Conservation (phyloP, 2,888 invertebrate species). For the Aproaerema taeniolella region DNA sequence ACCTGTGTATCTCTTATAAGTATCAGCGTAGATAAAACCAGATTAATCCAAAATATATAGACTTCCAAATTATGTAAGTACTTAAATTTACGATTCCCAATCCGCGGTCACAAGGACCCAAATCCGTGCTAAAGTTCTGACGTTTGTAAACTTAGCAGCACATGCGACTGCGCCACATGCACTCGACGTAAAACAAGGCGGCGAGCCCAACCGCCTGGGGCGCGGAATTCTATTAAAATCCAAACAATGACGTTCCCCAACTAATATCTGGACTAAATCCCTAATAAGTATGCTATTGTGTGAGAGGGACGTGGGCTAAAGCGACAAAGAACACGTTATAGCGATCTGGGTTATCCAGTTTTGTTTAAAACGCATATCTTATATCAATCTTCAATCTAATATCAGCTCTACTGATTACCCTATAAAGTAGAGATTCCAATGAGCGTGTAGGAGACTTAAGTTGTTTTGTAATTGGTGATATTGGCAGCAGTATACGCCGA, state of each 20-base stretch:
- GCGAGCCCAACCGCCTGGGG: conserved; percentile 65
- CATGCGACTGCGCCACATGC: conserved; percentile 38
- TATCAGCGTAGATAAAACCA: too few species aligned
- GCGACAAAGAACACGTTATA: conserved; percentile 76
- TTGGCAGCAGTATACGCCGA: conserved; percentile 59
- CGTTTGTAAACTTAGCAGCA: conserved; percentile 27
- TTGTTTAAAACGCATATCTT: background rate
- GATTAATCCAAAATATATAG: too few species aligned
- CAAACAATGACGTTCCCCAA: conserved; percentile 76
- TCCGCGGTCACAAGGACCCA: too few species aligned
- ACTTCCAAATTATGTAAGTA: too few species aligned
- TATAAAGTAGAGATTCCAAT: background rate
- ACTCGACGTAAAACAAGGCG: conserved; percentile 31
- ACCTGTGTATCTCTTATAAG: too few species aligned
- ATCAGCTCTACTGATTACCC: too few species aligned
- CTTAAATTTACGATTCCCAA: too few species aligned
- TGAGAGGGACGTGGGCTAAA: conserved; percentile 72
- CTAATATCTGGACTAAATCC: conserved; percentile 78
- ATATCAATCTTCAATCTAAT: too few species aligned
- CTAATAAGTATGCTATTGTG: conserved; percentile 78
- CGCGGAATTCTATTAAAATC: conserved; percentile 73
- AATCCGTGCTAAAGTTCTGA: too few species aligned
- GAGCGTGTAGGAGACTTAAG: background rate
- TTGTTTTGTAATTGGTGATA: conserved; percentile 17
- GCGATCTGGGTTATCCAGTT: conserved; percentile 48